These are phyloP conservation scores for Lasaia peninsularis DNA, from an alignment of 1,140 invertebrate species.

Conservation along the genomic window DNA sequence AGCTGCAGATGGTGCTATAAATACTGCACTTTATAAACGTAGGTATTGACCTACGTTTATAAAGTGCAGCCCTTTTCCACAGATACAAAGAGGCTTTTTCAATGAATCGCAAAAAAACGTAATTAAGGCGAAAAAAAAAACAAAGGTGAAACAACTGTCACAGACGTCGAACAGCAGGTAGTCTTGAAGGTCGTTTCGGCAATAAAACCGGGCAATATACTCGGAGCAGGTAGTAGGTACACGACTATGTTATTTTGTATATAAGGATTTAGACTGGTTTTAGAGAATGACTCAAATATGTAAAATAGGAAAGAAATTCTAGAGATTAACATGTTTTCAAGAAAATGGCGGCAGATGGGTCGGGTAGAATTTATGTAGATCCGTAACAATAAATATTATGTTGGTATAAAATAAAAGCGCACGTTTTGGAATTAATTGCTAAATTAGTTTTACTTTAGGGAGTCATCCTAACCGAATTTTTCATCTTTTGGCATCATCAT, in stretches of 20 bases:
- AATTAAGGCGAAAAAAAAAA: slow-evolving; percentile 23
- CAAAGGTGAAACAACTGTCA: slow-evolving; percentile 35
- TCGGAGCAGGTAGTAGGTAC: neutral
- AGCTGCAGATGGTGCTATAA: too few species aligned
- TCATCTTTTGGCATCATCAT: too few species aligned
- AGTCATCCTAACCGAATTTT: too few species aligned
- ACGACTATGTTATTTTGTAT: neutral
- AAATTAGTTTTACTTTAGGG: too few species aligned
- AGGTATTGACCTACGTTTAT: too few species aligned
- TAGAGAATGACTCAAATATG: slow-evolving; percentile 9
- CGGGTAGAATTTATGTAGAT: too few species aligned
- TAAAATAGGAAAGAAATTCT: slow-evolving; percentile 5
- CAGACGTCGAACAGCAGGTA: slow-evolving; percentile 22
- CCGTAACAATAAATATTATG: too few species aligned
- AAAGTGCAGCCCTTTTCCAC: too few species aligned
- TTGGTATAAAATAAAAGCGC: too few species aligned
- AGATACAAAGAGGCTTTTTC: neutral
- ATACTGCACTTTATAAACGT: too few species aligned
- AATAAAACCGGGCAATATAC: slow-evolving; percentile 15
- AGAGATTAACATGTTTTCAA: neutral
- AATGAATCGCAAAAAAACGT: neutral
- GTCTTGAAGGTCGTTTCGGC: slow-evolving; percentile 31
- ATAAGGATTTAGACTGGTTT: neutral
- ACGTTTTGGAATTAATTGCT: too few species aligned
- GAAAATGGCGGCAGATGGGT: too few species aligned